These are phyloP conservation scores for Campylorhamphus procurvoides DNA, from an alignment of 2,113 vertebrate species.

Conservation along the genomic window DNA sequence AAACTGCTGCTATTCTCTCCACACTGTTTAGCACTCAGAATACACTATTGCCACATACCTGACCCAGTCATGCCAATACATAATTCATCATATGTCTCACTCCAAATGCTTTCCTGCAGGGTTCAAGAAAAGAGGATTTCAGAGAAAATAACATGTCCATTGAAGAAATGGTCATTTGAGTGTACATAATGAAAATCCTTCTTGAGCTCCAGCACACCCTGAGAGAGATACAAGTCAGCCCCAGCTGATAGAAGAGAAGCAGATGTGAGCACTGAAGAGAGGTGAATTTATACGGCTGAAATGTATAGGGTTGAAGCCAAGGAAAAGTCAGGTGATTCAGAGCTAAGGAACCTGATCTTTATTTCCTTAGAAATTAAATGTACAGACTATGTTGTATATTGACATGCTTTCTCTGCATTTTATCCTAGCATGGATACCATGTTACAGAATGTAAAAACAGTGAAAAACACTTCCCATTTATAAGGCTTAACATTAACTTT, in stretches of 20 bases:
- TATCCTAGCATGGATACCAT: not conserved
- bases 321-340: not conserved
- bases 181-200: not conserved
- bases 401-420: not conserved
- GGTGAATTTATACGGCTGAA: not conserved
- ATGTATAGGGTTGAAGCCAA: not conserved
- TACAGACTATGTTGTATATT: not conserved
- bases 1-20: not conserved
- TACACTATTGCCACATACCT: not conserved
- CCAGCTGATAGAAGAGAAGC: not conserved
- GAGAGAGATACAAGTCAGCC: not conserved
- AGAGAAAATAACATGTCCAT: not conserved
- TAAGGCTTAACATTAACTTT: not conserved
- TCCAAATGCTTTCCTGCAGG: not conserved
- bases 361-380: not conserved
- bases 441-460: not conserved
- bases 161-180: not conserved
- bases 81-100: not conserved
- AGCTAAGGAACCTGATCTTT: not conserved
- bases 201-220: not conserved
- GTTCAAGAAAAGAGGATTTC: not conserved
- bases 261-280: not conserved
- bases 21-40: not conserved
- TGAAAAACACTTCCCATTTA: not conserved
- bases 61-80: conserved; percentile 1